Conservation (phyloP, 1,140 invertebrate species). For the Pogonomyrmex barbatus region DNA sequence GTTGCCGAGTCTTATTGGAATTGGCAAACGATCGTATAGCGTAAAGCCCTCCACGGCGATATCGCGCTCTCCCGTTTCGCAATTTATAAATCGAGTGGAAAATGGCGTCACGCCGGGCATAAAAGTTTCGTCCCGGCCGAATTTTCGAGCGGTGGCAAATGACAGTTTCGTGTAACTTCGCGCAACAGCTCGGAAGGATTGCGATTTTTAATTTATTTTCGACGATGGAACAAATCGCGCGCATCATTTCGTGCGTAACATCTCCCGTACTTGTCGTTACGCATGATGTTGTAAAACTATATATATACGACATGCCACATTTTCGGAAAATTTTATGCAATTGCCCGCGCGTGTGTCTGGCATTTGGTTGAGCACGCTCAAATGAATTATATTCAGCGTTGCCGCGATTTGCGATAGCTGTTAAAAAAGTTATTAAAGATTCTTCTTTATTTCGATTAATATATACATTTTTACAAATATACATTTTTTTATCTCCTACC, state of each 20-base stretch:
- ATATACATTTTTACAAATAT: background rate
- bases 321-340: constrained; percentile 50
- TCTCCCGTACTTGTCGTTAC: constrained; percentile 22
- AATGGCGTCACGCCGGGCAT: constrained; percentile 51
- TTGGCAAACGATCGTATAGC: constrained; percentile 58
- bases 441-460: constrained; percentile 9
- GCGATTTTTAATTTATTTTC: constrained; percentile 53
- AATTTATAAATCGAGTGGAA: constrained; percentile 71
- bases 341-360: background rate
- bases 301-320: background rate
- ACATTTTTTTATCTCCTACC: background rate
- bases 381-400: constrained; percentile 35
- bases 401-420: background rate
- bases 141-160: constrained; percentile 51
- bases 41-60: constrained; percentile 30
- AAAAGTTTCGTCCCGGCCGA: constrained; percentile 40
- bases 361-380: constrained; percentile 41
- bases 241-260: constrained; percentile 48
- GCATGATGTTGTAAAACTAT: constrained; percentile 33
- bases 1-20: constrained; percentile 64
- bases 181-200: constrained; percentile 15
- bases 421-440: constrained; percentile 22
- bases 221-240: constrained; percentile 38
- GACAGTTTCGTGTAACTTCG: constrained; percentile 51
- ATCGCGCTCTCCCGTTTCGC: constrained; percentile 41